Evolutionary conservation across 2,113 vertebrate species (phyloP).

Genomic region (Tyrannus savana): DNA sequence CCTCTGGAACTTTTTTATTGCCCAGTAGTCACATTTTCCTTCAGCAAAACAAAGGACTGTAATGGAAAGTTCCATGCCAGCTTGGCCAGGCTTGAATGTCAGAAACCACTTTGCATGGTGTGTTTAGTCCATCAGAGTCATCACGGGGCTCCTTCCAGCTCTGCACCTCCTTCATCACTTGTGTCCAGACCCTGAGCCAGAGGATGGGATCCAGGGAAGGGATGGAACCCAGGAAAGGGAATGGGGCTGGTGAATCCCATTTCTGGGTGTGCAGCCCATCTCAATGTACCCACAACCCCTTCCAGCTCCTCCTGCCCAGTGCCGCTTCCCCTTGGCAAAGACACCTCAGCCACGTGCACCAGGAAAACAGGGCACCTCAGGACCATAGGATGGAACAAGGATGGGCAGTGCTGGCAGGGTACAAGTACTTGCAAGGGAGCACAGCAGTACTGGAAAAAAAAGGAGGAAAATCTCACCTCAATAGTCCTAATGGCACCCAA

Average conservation of each 20-base stretch:
- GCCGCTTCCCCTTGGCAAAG: too few relatives aligned
- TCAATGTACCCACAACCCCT: neutral
- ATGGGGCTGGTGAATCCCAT: neutral
- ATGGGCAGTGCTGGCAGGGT: neutral
- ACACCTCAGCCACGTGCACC: neutral
- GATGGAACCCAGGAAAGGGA: neutral
- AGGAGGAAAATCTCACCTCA: neutral
- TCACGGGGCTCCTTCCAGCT: neutral
- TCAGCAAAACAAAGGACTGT: constrained; percentile 39
- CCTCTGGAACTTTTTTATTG: neutral
- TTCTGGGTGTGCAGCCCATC: neutral
- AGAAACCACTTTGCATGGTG: neutral
- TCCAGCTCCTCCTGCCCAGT: neutral
- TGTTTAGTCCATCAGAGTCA: constrained; percentile 33
- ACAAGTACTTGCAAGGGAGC: neutral
- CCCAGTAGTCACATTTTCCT: constrained; percentile 17
- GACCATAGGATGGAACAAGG: neutral
- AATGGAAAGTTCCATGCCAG: constrained; percentile 50
- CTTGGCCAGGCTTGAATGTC: constrained; percentile 32
- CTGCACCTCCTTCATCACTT: neutral
- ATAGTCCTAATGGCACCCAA: neutral
- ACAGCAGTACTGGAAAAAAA: rapidly evolving
- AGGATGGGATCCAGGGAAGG: neutral
- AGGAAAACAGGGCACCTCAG: neutral
- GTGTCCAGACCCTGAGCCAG: neutral